Base-by-base conservation (phyloP, 92 coral and sea anemone genomes). In the Diadumene lineata region DNA sequence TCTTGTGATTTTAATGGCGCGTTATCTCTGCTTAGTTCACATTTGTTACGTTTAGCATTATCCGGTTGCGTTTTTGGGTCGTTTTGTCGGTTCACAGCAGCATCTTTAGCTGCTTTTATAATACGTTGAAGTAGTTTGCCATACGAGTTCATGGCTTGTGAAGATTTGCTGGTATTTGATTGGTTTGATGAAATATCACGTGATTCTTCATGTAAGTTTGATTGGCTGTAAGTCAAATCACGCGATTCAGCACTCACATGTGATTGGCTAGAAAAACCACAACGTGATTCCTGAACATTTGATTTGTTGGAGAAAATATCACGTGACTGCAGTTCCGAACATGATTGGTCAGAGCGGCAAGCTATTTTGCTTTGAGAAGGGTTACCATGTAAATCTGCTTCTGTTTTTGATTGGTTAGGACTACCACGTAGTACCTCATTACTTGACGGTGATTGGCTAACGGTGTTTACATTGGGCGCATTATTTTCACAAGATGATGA, bases 91-190 rank as follows among this genome's bases (percentile, higher is more conserved):
- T 61, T 62, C 11, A 18, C 48, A 16, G 73, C 58, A 0, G 77
- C 77, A 19, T 72, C 32, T 30, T 72, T 22, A 0, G 77, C 77
- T 16, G 38, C 77, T 22, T 57, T 72, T 31, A 72, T 34, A 23
- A 72, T 72, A 10, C 16, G 32, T 7, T 60, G n/a, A 16, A 72
- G 77, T 33, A 72, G 34, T 51, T 44, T 70, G 34, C 17, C 64
- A 29, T 56, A 56, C 7, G 63, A 48, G 33, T 72, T 60, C 31
- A 23, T 53, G 10, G 58, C 23, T 11, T 56, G 26, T 56, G 50
- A 25, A 56, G 44, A 72, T 31, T 38, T 72, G n/a, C n/a, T n/a
- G 51, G 31, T 31, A 56, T 60, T 56, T 72, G 77, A 72, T 72
- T 72, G 77, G 67, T 31, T 56, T 7, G 31, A 44, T 31, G 75